Evolutionary conservation across 1,140 invertebrate genomes (phyloP).

Genomic region (Heliconius himera): DNA sequence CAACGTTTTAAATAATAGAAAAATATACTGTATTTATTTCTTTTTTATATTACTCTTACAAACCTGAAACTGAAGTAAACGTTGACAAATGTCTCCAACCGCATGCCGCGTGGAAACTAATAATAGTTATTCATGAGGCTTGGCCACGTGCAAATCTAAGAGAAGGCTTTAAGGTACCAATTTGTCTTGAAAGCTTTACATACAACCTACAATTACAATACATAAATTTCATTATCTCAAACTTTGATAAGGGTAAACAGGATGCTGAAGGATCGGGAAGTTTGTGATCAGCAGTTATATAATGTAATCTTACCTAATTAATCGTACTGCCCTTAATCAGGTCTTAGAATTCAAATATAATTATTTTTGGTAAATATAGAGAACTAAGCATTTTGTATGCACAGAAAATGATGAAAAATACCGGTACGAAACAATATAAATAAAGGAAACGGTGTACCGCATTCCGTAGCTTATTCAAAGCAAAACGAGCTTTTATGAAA

Average conservation of each 20-base stretch:
- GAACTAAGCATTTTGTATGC: neutral
- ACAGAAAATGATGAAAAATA: neutral
- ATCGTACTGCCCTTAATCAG: neutral
- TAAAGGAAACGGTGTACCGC: neutral
- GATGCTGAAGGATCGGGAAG: neutral
- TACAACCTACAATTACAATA: neutral
- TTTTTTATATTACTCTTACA: constrained; percentile 6
- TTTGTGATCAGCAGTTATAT: neutral
- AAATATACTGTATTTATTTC: neutral
- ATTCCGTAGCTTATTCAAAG: neutral
- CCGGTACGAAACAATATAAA: neutral
- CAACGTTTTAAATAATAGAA: neutral
- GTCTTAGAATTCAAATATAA: neutral
- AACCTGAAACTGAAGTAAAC: constrained; percentile 4
- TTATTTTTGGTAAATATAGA: neutral
- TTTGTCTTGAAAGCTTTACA: neutral
- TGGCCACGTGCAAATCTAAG: constrained; percentile 17
- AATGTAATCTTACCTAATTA: neutral
- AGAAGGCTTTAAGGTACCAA: neutral
- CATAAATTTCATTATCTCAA: neutral
- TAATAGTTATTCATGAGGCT: constrained; percentile 31
- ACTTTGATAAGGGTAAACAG: neutral
- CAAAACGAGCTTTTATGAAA: neutral
- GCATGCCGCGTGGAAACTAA: constrained; percentile 17
- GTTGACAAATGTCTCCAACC: constrained; percentile 20